phyloP scores from a whole-genome alignment of 2,113 vertebrate genomes.

The Seriola quinqueradiata region DNA sequence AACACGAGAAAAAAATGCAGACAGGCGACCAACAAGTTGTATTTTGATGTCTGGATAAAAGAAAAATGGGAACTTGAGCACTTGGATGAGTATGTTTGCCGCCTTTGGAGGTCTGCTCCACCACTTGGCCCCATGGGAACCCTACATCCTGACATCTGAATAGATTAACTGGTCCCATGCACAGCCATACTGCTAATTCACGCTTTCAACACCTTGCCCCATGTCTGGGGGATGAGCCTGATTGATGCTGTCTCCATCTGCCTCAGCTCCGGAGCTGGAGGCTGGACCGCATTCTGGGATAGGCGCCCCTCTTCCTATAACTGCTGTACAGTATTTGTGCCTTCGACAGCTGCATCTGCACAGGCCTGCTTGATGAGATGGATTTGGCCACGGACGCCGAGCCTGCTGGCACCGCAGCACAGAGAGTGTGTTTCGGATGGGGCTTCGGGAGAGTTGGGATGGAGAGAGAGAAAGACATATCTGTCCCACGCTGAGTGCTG shows the following conservation, averaged over 20 bases:
- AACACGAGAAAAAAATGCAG: slow-evolving; percentile 27
- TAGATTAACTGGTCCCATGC: slow-evolving; percentile 52
- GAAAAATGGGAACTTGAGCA: slow-evolving; percentile 5
- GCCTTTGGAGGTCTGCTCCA: slow-evolving; percentile 8
- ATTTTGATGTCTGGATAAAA: slow-evolving; percentile 28
- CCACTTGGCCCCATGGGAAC: slow-evolving; percentile 4
- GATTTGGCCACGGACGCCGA: slow-evolving; percentile 61
- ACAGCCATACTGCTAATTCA: slow-evolving; percentile 52
- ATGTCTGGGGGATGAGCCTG: slow-evolving; percentile 64
- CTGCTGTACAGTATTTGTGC: slow-evolving; percentile 48
- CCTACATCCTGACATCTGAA: slow-evolving; percentile 43
- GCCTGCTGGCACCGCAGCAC: slow-evolving; percentile 57
- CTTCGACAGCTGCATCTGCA: slow-evolving; percentile 73
- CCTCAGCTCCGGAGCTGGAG: slow-evolving; percentile 38
- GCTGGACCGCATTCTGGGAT: slow-evolving; percentile 55
- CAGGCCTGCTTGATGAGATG: slow-evolving; percentile 61
- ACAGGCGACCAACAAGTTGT: slow-evolving; percentile 9
- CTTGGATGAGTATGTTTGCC: slow-evolving; percentile 21
- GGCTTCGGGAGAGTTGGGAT: slow-evolving; percentile 59
- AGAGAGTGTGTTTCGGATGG: slow-evolving; percentile 52
- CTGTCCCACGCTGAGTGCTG: slow-evolving; percentile 71
- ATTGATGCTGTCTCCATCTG: slow-evolving; percentile 70
- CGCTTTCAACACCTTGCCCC: slow-evolving; percentile 59
- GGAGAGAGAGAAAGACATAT: slow-evolving; percentile 71
- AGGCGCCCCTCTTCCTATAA: slow-evolving; percentile 52